Evolutionary conservation across 2,113 vertebrate genomes (phyloP).

Genomic region (Galemys pyrenaicus): DNA sequence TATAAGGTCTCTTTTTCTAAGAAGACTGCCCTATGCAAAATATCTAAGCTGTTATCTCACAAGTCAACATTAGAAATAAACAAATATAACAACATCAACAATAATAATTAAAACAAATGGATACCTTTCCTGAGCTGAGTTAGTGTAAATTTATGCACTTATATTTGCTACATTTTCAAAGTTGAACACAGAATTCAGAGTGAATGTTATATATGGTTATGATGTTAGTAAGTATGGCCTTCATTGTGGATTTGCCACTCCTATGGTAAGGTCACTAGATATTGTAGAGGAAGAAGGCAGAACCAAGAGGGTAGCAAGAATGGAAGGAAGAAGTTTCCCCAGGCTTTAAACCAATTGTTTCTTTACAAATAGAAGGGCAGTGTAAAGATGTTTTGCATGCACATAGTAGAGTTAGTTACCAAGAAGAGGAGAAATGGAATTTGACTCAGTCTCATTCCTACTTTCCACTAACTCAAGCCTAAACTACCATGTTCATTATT

Average conservation of each 20-base stretch:
- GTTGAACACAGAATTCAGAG: background rate
- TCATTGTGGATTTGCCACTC: background rate
- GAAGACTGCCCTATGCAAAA: background rate
- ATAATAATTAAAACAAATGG: background rate
- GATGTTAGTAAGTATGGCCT: background rate
- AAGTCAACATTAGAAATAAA: too few species aligned
- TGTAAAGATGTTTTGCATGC: background rate
- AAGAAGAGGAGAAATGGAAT: background rate
- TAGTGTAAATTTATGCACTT: background rate
- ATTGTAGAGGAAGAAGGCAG: background rate
- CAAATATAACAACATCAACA: background rate
- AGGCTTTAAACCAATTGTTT: background rate
- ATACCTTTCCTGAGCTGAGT: background rate
- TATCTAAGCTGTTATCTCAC: background rate
- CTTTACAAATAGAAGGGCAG: background rate
- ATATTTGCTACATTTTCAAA: background rate
- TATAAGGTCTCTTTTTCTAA: background rate
- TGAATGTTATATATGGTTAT: background rate
- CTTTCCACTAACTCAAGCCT: background rate
- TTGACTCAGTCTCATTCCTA: background rate
- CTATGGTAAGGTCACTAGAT: background rate
- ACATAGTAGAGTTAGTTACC: background rate
- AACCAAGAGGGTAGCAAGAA: background rate
- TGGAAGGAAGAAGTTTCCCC: background rate
- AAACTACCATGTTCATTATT: background rate